These are phyloP conservation scores for Thaumatotibia leucotreta DNA, from an alignment of 1,140 invertebrate genomes.

Conservation along the genomic window DNA sequence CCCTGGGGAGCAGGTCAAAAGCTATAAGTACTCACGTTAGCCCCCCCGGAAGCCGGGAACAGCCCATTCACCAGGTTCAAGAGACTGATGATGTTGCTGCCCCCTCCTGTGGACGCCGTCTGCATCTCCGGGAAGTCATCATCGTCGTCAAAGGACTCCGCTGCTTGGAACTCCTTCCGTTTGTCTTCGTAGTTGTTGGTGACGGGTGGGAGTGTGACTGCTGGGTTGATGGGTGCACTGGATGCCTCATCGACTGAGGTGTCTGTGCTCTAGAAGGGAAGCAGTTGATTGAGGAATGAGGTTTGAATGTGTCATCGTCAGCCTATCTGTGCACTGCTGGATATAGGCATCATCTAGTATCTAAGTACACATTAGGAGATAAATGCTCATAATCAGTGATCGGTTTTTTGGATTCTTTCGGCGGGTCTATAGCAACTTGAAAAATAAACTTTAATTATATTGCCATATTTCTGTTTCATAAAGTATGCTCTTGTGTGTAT, in stretches of 20 bases:
- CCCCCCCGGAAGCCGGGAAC: constrained; percentile 41
- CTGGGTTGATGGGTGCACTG: neutral
- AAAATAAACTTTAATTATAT: too few relatives aligned
- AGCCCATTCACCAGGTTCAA: constrained; percentile 43
- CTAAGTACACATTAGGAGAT: too few relatives aligned
- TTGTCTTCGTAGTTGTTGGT: neutral
- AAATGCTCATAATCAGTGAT: too few relatives aligned
- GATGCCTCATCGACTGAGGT: neutral
- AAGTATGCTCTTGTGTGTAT: too few relatives aligned
- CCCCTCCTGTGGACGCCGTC: constrained; percentile 27
- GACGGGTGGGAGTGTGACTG: neutral
- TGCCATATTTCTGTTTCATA: too few relatives aligned
- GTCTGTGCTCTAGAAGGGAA: neutral
- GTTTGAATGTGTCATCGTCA: neutral
- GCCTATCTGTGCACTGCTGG: too few relatives aligned
- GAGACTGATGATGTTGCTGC: constrained; percentile 57
- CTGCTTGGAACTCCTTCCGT: constrained; percentile 15
- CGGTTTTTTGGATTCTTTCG: too few relatives aligned
- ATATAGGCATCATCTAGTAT: too few relatives aligned
- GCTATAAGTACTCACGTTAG: constrained; percentile 40
- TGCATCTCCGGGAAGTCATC: constrained; percentile 31
- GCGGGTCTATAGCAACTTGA: too few relatives aligned
- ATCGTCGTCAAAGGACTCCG: constrained; percentile 27
- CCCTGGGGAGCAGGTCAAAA: too few relatives aligned
- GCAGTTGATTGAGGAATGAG: neutral